These are phyloP conservation scores for Hipposideros armiger DNA, from an alignment of 2,113 vertebrate species.

Conservation along the genomic window DNA sequence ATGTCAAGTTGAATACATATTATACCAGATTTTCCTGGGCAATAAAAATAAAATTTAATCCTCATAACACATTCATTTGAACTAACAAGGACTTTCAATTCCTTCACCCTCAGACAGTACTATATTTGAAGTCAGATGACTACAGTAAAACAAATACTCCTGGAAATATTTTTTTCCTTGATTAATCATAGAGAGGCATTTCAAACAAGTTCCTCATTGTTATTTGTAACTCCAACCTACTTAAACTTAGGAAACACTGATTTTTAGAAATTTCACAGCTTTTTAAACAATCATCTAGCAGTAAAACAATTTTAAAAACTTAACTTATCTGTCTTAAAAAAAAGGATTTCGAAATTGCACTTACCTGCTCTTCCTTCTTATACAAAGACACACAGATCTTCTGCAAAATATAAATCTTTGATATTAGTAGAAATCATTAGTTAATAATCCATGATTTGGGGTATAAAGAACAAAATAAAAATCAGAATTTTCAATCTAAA, in stretches of 20 bases:
- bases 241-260: not conserved
- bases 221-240: not conserved
- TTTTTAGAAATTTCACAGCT: not conserved
- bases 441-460: not conserved
- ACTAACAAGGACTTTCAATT: not conserved
- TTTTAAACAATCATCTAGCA: not conserved
- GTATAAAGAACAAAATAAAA: not conserved
- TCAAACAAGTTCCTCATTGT: not conserved
- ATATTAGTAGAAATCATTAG: not conserved
- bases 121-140: not conserved
- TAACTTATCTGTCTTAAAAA: not conserved
- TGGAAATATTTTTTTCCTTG: slow-evolving; percentile 41
- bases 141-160: not conserved
- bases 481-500: slow-evolving; percentile 34
- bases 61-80: not conserved
- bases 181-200: not conserved
- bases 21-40: not conserved
- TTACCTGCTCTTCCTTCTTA: slow-evolving; percentile 44
- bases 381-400: not conserved
- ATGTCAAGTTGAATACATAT: not conserved
- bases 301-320: not conserved
- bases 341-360: slow-evolving; percentile 31
- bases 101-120: not conserved
- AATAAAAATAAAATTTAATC: not conserved
- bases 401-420: not conserved